A percentile compares a stretch with the other conserved stretches of the same genome.
These are phyloP conservation scores for Piprites chloris DNA, from an alignment of 2,113 vertebrate species.

Conservation along the genomic window DNA sequence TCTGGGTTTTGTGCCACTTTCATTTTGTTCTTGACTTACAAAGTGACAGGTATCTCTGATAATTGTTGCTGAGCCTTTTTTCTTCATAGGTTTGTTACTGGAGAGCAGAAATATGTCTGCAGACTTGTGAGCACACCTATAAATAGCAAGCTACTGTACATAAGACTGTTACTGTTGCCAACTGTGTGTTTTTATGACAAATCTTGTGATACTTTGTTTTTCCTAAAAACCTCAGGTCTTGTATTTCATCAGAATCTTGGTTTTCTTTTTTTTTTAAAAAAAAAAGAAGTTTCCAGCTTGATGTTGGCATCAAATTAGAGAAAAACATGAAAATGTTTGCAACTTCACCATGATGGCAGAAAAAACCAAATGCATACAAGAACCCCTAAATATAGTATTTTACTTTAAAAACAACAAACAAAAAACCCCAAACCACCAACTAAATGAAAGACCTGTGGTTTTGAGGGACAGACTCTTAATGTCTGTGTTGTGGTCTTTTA, in stretches of 20 bases:
- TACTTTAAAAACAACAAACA: conserved; percentile 53
- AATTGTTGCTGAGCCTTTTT: not conserved
- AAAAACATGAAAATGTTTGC: conserved; percentile 39
- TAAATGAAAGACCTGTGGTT: conserved; percentile 59
- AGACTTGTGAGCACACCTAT: not conserved
- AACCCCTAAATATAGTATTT: conserved; percentile 41
- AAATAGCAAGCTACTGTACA: conserved; percentile 31
- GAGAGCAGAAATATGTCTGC: conserved; percentile 32
- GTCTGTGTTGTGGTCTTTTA: conserved; percentile 55
- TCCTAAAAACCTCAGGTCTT: conserved; percentile 48
- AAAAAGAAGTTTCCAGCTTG: not conserved
- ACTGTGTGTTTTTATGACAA: conserved; percentile 11
- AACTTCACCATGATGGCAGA: conserved; percentile 24
- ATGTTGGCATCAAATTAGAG: conserved; percentile 52
- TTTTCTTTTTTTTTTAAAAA: not conserved
- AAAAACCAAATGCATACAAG: conserved; percentile 7
- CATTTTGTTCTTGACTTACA: not conserved
- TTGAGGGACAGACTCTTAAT: conserved; percentile 41
- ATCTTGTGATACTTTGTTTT: conserved; percentile 60
- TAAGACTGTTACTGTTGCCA: conserved; percentile 6
- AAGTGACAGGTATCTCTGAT: not conserved
- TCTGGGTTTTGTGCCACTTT: not conserved
- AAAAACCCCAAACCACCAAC: conserved; percentile 27
- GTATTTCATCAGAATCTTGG: conserved; percentile 43
- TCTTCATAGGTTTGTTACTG: not conserved